These are phyloP conservation scores for Brenthis hecate DNA, from an alignment of 2,888 invertebrate species.

Conservation along the genomic window DNA sequence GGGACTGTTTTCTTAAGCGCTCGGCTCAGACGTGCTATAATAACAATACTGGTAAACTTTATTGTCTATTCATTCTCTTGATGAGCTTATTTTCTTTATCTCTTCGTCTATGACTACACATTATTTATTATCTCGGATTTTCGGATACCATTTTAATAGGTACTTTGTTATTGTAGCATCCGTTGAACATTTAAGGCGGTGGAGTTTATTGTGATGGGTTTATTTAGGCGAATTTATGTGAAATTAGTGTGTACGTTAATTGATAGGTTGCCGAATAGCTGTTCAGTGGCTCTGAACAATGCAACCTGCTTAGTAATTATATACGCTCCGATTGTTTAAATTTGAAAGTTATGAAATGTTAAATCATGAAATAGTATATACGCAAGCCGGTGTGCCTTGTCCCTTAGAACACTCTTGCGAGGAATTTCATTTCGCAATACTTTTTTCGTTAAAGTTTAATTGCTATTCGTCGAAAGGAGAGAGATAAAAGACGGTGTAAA, in stretches of 20 bases:
- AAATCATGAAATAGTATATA: conserved; percentile 61
- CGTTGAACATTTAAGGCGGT: conserved; percentile 24
- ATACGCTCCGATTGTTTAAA: conserved; percentile 75
- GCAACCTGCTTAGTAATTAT: conserved; percentile 64
- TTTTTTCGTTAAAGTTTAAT: conserved; percentile 70
- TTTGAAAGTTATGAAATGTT: conserved; percentile 77
- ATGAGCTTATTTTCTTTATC: conserved; percentile 76
- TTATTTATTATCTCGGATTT: conserved; percentile 57
- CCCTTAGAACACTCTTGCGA: conserved; percentile 62
- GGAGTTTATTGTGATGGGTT: conserved; percentile 49
- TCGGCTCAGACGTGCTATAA: conserved; percentile 58
- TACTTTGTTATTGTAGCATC: conserved; percentile 68
- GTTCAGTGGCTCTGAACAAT: conserved; percentile 75
- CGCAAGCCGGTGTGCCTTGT: conserved; percentile 31
- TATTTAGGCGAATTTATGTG: conserved; percentile 66
- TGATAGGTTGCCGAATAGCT: conserved; percentile 75
- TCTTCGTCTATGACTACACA: conserved; percentile 67
- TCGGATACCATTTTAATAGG: conserved; percentile 44
- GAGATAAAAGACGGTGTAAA: conserved; percentile 70
- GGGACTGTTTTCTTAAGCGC: conserved; percentile 76
- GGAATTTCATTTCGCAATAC: conserved; percentile 67
- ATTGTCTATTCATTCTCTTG: conserved; percentile 72
- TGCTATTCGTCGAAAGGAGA: conserved; percentile 66
- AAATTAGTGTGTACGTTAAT: conserved; percentile 59
- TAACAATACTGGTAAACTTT: conserved; percentile 69